These are phyloP conservation scores for Barbus barbus DNA, from an alignment of 2,113 vertebrate genomes.

Conservation along the genomic window DNA sequence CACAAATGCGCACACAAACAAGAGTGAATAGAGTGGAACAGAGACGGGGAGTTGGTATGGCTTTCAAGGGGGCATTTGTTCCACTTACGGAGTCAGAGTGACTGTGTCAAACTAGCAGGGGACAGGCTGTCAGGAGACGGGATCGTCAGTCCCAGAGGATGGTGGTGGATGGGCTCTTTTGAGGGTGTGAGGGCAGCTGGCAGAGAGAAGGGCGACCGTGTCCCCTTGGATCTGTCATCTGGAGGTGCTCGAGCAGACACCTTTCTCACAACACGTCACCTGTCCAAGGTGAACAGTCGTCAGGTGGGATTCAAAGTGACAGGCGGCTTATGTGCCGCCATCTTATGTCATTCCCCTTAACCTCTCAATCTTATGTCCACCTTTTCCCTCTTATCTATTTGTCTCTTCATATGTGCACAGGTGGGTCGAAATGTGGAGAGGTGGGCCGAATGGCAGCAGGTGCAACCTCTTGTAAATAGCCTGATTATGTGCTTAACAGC, in stretches of 20 bases:
- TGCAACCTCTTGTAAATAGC: slow-evolving; percentile 19
- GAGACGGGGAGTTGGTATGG: slow-evolving; percentile 36
- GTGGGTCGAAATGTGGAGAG: slow-evolving; percentile 70
- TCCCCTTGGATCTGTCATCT: slow-evolving; percentile 80
- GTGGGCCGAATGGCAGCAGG: background rate
- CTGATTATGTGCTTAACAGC: slow-evolving; percentile 2
- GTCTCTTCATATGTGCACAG: slow-evolving; percentile 23
- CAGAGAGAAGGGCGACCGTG: slow-evolving; percentile 74
- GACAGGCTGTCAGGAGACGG: slow-evolving; percentile 56
- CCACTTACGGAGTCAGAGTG: slow-evolving; percentile 53
- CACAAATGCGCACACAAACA: slow-evolving; percentile 30
- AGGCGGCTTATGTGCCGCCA: slow-evolving; percentile 68
- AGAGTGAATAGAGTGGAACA: slow-evolving; percentile 63
- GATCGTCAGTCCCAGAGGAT: slow-evolving; percentile 56
- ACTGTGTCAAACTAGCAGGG: slow-evolving; percentile 50
- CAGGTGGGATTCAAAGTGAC: slow-evolving; percentile 66
- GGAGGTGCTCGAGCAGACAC: slow-evolving; percentile 62
- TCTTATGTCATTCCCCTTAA: slow-evolving; percentile 54
- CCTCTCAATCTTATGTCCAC: slow-evolving; percentile 35
- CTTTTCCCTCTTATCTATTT: background rate
- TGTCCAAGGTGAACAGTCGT: slow-evolving; percentile 63
- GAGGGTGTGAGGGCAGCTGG: slow-evolving; percentile 78
- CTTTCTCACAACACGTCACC: slow-evolving; percentile 65
- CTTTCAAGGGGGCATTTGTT: slow-evolving; percentile 50
- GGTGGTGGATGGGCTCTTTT: slow-evolving; percentile 49